These are phyloP conservation scores for Operophtera brumata DNA, from an alignment of 2,888 invertebrate genomes.

Conservation along the genomic window DNA sequence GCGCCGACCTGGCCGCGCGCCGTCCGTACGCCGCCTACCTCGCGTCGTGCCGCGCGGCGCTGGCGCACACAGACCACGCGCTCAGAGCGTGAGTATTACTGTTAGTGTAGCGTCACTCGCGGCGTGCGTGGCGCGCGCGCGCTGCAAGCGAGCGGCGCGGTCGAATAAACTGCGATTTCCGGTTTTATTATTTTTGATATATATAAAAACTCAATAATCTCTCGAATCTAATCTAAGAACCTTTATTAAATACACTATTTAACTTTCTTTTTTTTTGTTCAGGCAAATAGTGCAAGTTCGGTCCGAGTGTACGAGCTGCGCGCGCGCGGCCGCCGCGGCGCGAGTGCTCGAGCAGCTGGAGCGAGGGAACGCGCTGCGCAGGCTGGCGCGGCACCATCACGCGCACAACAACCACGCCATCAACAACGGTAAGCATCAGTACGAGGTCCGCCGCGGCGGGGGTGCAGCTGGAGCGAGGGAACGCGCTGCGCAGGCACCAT, in stretches of 20 bases:
- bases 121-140: too few relatives aligned
- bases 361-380: constrained; percentile 90
- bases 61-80: constrained; percentile 55
- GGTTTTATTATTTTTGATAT: too few relatives aligned
- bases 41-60: constrained; percentile 60
- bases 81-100: constrained; percentile 44
- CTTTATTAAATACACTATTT: too few relatives aligned
- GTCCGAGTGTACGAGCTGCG: constrained; percentile 82
- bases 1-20: constrained; percentile 68
- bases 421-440: constrained; percentile 46
- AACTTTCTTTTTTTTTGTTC: constrained; percentile 11
- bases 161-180: too few relatives aligned
- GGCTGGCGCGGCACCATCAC: constrained; percentile 74
- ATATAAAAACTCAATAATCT: too few relatives aligned
- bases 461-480: too few relatives aligned
- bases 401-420: constrained; percentile 45
- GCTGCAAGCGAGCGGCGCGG: too few relatives aligned
- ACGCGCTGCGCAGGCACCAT: too few relatives aligned
- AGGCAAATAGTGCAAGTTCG: constrained; percentile 55
- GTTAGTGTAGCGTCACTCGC: too few relatives aligned
- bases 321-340: constrained; percentile 89
- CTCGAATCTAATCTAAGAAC: too few relatives aligned
- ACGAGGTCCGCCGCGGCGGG: too few relatives aligned
- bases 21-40: constrained; percentile 70
- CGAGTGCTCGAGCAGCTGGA: constrained; percentile 86